Conservation (phyloP, 2,888 invertebrate species). For the Eupelmus urozonus region DNA sequence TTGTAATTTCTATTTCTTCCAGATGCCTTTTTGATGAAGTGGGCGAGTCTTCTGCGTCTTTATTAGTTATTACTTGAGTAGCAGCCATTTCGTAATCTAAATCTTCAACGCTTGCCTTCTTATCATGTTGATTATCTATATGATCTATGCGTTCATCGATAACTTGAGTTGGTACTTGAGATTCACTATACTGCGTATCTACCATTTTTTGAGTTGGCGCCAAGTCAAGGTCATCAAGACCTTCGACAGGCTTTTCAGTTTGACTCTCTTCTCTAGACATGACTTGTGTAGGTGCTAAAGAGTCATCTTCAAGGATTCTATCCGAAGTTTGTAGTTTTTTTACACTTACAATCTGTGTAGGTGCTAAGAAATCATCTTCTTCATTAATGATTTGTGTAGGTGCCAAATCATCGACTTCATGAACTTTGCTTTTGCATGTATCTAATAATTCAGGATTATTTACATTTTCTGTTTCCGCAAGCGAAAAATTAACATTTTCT, state of each 20-base stretch:
- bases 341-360: constrained; percentile 59
- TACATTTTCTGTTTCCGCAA: too few relatives aligned
- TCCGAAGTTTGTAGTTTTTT: neutral
- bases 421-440: too few relatives aligned
- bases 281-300: constrained; percentile 34
- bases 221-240: constrained; percentile 16
- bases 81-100: constrained; percentile 1
- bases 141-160: constrained; percentile 10
- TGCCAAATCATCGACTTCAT: constrained; percentile 62
- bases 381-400: constrained; percentile 60
- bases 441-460: too few relatives aligned
- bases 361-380: constrained; percentile 61
- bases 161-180: constrained; percentile 28
- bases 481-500: too few relatives aligned
- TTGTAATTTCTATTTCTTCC: constrained; percentile 19
- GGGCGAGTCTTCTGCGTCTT: too few relatives aligned
- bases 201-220: constrained; percentile 27
- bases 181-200: neutral
- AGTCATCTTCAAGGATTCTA: constrained; percentile 13
- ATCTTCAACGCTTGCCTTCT: neutral
- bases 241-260: neutral
- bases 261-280: constrained; percentile 18
- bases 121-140: neutral
- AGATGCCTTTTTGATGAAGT: constrained; percentile 43
- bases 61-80: neutral